Evolutionary conservation across 2,888 invertebrate genomes (phyloP), one percentile per base, ranked within the genome.

Genomic region (Fragum sueziense): DNA sequence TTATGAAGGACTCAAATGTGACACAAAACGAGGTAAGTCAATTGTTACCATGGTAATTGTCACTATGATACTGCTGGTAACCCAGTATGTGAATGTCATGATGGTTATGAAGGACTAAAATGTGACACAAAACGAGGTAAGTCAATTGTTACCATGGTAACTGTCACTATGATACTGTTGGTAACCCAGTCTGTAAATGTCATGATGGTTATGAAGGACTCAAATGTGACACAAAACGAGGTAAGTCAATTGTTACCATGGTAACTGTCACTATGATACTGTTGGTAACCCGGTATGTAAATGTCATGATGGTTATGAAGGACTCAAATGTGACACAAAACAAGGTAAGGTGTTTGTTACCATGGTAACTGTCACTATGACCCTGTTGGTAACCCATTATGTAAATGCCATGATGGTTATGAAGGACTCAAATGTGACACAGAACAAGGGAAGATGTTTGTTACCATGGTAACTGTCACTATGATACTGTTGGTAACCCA

Each of bases 381-480:
- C 29, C 61, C 57, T n/a, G n/a, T n/a, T n/a, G n/a, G n/a, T n/a
- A 69, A 54, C 27, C 74, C 85, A 4, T 72, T 76, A 11, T 88
- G 87, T 76, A 51, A 57, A 17, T 88, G 87, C 76, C n/a, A 76
- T n/a, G 69, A 74, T 2, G 86, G 85, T 33, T 87, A 84, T 59
- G 20, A 54, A 20, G 87, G 87, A 4, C 27, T 69, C 9, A 68
- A 62, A 29, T 87, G 87, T 74, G 59, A 81, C 14, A 74, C 71
- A 20, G 41, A 62, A 31, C 51, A 25, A 51, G 70, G 80, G 73
- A 69, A 0, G 75, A 69, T 67, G 37, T 62, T 47, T 82, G 82
- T 79, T 47, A 59, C 37, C 71, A 80, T 73, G 83, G 83, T 31
- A 57, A 25, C 47, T 88, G 87, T 73, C 29, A 67, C 54, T 84